Evolutionary conservation across 1,140 invertebrate genomes (phyloP).

Genomic region (Drosophila melanogaster): DNA sequence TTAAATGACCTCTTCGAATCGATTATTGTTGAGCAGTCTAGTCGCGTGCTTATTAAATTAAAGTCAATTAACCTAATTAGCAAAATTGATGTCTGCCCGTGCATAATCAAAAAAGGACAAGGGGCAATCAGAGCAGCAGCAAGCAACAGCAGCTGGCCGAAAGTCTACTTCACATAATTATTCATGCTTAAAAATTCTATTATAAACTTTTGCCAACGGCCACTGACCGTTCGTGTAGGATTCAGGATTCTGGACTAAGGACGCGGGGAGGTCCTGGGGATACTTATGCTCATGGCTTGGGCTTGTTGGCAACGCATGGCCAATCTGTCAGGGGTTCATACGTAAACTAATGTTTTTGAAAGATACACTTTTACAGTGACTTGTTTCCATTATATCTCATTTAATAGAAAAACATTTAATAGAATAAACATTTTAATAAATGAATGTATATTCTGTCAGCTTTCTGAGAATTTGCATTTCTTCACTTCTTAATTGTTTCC

Average conservation of each 20-base stretch:
- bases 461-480: too few species aligned
- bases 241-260: background rate
- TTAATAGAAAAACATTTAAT: background rate
- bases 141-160: conserved; percentile 29
- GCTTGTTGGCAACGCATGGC: conserved; percentile 51
- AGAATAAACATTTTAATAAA: background rate
- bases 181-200: conserved; percentile 77
- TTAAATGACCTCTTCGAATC: conserved; percentile 6
- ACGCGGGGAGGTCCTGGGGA: background rate
- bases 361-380: conserved; percentile 1
- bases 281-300: conserved; percentile 16
- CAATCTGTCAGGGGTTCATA: conserved; percentile 42
- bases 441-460: too few species aligned
- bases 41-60: conserved; percentile 65
- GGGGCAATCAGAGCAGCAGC: conserved; percentile 25
- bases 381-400: background rate
- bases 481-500: conserved; percentile 1
- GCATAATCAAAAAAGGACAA: conserved; percentile 57
- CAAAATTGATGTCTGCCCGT: conserved; percentile 60
- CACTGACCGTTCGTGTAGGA: conserved; percentile 20
- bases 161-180: conserved; percentile 67
- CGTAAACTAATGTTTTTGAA: conserved; percentile 9
- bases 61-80: conserved; percentile 74
- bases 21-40: conserved; percentile 13
- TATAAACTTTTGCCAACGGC: conserved; percentile 61